A percentile compares a stretch with the other conserved stretches of the same genome.
phyloP scores from a whole-genome alignment of 1,140 invertebrate genomes.

The Tenebrio molitor region DNA sequence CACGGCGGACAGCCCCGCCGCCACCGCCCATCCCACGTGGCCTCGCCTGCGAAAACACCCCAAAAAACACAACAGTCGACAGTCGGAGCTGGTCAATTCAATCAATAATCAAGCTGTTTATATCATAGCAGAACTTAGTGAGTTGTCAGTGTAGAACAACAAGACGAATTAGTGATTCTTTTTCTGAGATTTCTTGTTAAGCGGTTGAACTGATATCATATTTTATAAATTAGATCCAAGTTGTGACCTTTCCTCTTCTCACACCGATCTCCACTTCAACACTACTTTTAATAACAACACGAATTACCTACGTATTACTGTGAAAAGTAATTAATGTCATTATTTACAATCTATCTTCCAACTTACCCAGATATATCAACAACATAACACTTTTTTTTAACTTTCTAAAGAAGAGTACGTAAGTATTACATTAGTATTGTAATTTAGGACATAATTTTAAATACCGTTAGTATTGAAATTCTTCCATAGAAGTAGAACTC shows the following conservation, averaged over 20 bases:
- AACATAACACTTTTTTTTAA: constrained; percentile 4
- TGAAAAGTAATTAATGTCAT: constrained; percentile 46
- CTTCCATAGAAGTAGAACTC: constrained; percentile 41
- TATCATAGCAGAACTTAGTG: constrained; percentile 54
- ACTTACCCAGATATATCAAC: background rate
- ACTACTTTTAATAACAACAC: constrained; percentile 16
- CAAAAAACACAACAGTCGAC: constrained; percentile 3
- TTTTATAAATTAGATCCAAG: constrained; percentile 45
- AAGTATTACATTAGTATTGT: constrained; percentile 32
- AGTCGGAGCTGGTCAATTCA: constrained; percentile 34
- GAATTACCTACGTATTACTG: constrained; percentile 1
- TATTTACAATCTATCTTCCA: background rate
- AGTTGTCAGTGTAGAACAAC: constrained; percentile 48
- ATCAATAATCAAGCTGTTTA: constrained; percentile 48
- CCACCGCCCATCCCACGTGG: constrained; percentile 26
- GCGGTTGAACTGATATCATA: constrained; percentile 40
- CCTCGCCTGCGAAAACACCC: background rate
- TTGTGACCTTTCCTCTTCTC: constrained; percentile 32
- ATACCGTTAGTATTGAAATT: constrained; percentile 35
- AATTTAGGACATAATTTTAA: constrained; percentile 26
- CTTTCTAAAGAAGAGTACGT: background rate
- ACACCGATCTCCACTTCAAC: constrained; percentile 8
- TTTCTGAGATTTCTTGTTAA: constrained; percentile 36
- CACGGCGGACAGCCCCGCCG: background rate
- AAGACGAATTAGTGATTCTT: constrained; percentile 42